These are phyloP conservation scores for Trissolcus brochymenae DNA, from an alignment of 2,888 invertebrate species.

Conservation along the genomic window DNA sequence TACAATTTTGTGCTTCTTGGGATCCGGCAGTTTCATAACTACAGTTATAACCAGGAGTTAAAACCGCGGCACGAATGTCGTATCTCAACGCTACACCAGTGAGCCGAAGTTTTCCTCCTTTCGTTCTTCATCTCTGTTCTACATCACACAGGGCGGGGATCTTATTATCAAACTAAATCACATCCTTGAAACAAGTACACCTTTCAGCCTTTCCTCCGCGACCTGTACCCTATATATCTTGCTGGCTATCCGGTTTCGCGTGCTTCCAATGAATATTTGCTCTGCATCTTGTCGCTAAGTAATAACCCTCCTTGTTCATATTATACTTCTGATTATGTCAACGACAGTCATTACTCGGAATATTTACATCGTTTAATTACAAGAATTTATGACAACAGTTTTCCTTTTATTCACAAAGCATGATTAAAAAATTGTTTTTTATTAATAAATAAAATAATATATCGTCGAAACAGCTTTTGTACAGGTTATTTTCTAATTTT, in stretches of 20 bases:
- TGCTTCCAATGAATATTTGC: constrained; percentile 53
- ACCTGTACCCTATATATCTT: constrained; percentile 53
- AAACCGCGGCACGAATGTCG: constrained; percentile 75
- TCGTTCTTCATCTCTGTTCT: constrained; percentile 52
- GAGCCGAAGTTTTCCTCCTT: constrained; percentile 61
- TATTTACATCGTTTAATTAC: too few relatives aligned
- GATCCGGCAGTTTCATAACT: constrained; percentile 73
- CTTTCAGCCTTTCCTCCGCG: constrained; percentile 59
- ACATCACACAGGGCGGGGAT: constrained; percentile 64
- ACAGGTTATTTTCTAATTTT: neutral
- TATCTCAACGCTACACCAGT: constrained; percentile 69
- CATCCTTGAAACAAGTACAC: constrained; percentile 69
- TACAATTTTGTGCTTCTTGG: constrained; percentile 61
- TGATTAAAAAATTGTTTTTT: too few relatives aligned
- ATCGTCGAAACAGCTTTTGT: neutral
- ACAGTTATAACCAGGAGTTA: constrained; percentile 74
- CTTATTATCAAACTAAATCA: constrained; percentile 75
- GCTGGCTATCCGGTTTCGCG: constrained; percentile 58
- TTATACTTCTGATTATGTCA: constrained; percentile 4
- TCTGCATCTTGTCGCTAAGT: constrained; percentile 26
- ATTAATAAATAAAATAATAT: too few relatives aligned
- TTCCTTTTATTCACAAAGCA: neutral
- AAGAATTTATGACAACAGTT: neutral
- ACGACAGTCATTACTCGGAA: constrained; percentile 2
- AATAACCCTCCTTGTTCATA: constrained; percentile 7